A percentile compares a stretch with the other conserved stretches of the same genome.
phyloP scores from a whole-genome alignment of 2,888 invertebrate genomes.

The Mayetiola destructor region DNA sequence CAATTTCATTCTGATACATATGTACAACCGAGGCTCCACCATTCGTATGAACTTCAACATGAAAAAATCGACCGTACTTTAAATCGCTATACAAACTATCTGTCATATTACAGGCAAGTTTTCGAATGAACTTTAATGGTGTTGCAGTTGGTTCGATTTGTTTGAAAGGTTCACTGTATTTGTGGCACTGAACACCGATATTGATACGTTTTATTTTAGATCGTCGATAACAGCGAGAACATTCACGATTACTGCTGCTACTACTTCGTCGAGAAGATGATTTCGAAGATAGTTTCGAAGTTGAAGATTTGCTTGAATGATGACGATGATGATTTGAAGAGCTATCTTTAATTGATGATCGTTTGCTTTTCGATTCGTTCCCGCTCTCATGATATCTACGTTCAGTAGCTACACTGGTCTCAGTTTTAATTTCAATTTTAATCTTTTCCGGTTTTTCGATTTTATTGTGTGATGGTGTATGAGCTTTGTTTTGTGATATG shows the following conservation, averaged over 20 bases:
- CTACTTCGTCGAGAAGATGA: slow-evolving; percentile 21
- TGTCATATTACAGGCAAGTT: slow-evolving; percentile 17
- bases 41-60: slow-evolving; percentile 84
- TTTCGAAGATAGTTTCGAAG: slow-evolving; percentile 17
- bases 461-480: slow-evolving; percentile 13
- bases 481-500: slow-evolving; percentile 19
- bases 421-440: slow-evolving; percentile 20
- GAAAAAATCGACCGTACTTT: slow-evolving; percentile 59
- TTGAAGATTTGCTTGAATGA: slow-evolving; percentile 18
- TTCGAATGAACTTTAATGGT: not conserved
- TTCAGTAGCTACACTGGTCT: slow-evolving; percentile 14
- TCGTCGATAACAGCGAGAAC: slow-evolving; percentile 53
- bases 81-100: slow-evolving; percentile 33
- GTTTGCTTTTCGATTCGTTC: slow-evolving; percentile 17
- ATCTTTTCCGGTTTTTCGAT: slow-evolving; percentile 2
- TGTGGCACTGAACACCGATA: slow-evolving; percentile 56
- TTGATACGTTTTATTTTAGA: slow-evolving; percentile 54
- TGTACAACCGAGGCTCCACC: slow-evolving; percentile 87
- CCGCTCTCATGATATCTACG: slow-evolving; percentile 14
- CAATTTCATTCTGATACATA: slow-evolving; percentile 81
- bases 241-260: slow-evolving; percentile 31
- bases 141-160: not conserved
- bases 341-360: slow-evolving; percentile 17
- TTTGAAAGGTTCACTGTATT: slow-evolving; percentile 1
- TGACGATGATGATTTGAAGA: slow-evolving; percentile 15